Conservation (phyloP, 2,113 vertebrate genomes). For the Riparia riparia region DNA sequence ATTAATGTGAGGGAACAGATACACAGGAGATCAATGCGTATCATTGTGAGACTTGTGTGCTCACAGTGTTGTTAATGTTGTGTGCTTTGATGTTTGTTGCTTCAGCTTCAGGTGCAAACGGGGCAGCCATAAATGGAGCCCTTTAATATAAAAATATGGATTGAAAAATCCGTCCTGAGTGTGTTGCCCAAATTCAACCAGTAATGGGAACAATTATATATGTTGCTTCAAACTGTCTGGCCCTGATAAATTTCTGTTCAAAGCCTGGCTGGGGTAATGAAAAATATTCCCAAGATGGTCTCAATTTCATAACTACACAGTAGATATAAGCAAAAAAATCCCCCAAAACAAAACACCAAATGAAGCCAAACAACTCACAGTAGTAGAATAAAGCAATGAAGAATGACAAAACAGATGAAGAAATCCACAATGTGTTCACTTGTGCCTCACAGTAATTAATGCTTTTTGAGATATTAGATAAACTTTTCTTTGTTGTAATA, state of each 20-base stretch:
- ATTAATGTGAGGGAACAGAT: neutral
- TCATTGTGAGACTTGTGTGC: neutral
- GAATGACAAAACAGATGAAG: constrained; percentile 49
- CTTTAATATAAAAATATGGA: neutral
- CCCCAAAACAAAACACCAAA: neutral
- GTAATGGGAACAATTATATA: neutral
- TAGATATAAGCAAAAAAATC: constrained; percentile 14
- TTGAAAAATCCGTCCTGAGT: constrained; percentile 10
- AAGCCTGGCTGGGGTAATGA: constrained; percentile 24
- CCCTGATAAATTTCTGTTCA: neutral
- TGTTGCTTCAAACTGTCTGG: neutral
- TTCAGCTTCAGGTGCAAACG: neutral
- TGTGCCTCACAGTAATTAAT: constrained; percentile 61
- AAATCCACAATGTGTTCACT: constrained; percentile 14
- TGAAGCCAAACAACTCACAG: constrained; percentile 38
- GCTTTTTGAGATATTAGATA: constrained; percentile 68
- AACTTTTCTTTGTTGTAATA: constrained; percentile 45
- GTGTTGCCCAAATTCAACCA: neutral
- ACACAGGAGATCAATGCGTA: neutral
- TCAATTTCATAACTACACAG: constrained; percentile 48
- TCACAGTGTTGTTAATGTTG: neutral
- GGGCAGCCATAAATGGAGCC: neutral
- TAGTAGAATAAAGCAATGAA: constrained; percentile 48
- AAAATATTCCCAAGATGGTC: constrained; percentile 37
- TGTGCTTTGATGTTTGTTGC: neutral